Conservation (phyloP, 2,113 vertebrate species). For the Sapajus apella region DNA sequence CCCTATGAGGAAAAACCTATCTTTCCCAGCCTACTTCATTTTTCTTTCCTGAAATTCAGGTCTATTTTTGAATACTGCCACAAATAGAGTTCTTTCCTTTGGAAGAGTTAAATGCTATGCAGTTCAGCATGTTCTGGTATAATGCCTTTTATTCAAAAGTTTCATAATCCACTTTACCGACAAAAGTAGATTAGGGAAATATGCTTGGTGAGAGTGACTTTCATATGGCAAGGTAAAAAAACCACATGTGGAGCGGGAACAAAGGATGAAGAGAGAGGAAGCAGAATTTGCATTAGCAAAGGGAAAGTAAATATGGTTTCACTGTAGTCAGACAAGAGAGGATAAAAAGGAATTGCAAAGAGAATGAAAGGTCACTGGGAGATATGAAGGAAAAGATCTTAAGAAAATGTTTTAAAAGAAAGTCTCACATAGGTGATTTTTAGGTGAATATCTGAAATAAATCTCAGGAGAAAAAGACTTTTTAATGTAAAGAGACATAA, state of each 20-base stretch:
- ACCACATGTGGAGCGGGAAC: neutral
- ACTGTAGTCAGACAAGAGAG: neutral
- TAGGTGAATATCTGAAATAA: slow-evolving; percentile 46
- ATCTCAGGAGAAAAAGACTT: neutral
- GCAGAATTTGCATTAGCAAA: slow-evolving; percentile 70
- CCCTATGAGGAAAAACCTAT: slow-evolving; percentile 62
- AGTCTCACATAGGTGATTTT: slow-evolving; percentile 46
- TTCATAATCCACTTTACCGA: slow-evolving; percentile 72
- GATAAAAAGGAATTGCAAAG: slow-evolving; percentile 35
- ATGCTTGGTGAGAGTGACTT: slow-evolving; percentile 54
- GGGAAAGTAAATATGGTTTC: slow-evolving; percentile 64
- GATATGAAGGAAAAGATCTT: slow-evolving; percentile 57
- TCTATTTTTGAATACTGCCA: slow-evolving; percentile 60
- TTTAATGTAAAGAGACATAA: slow-evolving; percentile 18
- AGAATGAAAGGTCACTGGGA: slow-evolving; percentile 47
- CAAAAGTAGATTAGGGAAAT: slow-evolving; percentile 73
- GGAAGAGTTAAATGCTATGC: slow-evolving; percentile 61
- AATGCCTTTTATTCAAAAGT: slow-evolving; percentile 69
- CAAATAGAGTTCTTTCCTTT: slow-evolving; percentile 54
- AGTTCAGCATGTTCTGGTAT: slow-evolving; percentile 60
- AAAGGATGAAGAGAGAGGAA: slow-evolving; percentile 32
- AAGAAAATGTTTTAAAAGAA: slow-evolving; percentile 54
- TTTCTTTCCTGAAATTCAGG: slow-evolving; percentile 66
- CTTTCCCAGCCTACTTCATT: slow-evolving; percentile 47
- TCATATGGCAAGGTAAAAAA: slow-evolving; percentile 36